phyloP scores from a whole-genome alignment of 2,113 vertebrate genomes.

The Prionailurus viverrinus region DNA sequence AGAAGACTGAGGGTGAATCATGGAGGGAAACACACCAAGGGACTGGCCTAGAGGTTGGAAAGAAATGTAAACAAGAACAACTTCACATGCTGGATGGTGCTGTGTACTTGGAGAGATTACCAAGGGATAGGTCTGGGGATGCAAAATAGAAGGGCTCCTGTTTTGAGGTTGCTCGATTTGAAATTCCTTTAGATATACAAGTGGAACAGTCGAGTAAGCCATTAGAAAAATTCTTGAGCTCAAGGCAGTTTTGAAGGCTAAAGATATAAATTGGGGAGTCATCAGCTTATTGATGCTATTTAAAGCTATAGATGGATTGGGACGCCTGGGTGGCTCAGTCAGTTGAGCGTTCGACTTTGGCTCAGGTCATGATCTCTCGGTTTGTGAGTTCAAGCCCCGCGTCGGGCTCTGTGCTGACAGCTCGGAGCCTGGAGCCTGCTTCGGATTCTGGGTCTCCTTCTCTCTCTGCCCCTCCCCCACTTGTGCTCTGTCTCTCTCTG shows the following conservation, averaged over 20 bases:
- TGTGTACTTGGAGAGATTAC: rapidly evolving
- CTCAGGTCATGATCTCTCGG: no score
- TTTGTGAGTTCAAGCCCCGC: no score
- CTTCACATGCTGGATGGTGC: background rate
- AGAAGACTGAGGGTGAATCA: background rate
- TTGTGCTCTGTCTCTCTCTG: no score
- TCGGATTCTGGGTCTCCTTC: no score
- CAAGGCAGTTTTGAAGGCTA: background rate
- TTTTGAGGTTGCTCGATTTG: background rate
- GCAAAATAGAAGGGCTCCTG: background rate
- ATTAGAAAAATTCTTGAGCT: background rate
- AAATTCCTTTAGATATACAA: background rate
- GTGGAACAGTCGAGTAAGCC: background rate
- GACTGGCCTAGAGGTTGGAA: background rate
- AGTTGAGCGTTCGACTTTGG: no score
- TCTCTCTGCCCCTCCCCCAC: no score
- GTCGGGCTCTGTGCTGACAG: no score
- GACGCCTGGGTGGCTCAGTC: no score
- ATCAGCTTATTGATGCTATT: background rate
- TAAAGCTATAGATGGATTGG: background rate
- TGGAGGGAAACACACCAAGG: background rate
- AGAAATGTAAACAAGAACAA: background rate
- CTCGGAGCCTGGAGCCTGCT: no score
- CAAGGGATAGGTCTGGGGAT: background rate
- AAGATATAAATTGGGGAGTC: background rate